These are phyloP conservation scores for Coryphaenoides rupestris DNA, from an alignment of 2,113 vertebrate genomes.

Conservation along the genomic window DNA sequence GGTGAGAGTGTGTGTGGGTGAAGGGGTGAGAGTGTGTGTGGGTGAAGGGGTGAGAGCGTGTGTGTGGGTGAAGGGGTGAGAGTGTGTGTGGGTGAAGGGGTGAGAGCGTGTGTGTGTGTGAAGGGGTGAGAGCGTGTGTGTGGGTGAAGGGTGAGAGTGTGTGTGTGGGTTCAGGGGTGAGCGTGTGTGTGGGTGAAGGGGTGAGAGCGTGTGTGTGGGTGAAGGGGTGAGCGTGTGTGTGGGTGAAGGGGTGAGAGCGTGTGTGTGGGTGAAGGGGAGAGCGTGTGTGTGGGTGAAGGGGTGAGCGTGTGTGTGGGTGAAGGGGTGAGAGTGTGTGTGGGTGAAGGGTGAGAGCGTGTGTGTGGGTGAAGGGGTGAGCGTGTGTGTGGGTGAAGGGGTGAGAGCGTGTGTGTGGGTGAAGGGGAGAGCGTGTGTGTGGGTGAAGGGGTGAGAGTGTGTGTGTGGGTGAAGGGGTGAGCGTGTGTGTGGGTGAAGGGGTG, in stretches of 20 bases:
- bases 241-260: conserved; percentile 12
- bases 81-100: conserved; percentile 4
- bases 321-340: neutral
- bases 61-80: conserved; percentile 9
- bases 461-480: no score
- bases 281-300: conserved; percentile 5
- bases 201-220: conserved; percentile 39
- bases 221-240: conserved; percentile 43
- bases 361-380: conserved; percentile 6
- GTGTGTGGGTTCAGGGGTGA: conserved; percentile 16
- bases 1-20: neutral
- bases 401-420: neutral
- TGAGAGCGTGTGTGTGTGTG: neutral
- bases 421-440: conserved; percentile 1
- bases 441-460: conserved; percentile 30
- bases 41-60: conserved; percentile 7
- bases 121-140: no score
- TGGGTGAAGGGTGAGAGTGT: conserved; percentile 3
- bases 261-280: conserved; percentile 3
- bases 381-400: conserved; percentile 9
- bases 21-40: conserved; percentile 9
- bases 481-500: no score
- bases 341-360: conserved; percentile 11
- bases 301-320: neutral
- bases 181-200: conserved; percentile 32